phyloP scores from a whole-genome alignment of 2,888 invertebrate species.

The Pandemis corylana region DNA sequence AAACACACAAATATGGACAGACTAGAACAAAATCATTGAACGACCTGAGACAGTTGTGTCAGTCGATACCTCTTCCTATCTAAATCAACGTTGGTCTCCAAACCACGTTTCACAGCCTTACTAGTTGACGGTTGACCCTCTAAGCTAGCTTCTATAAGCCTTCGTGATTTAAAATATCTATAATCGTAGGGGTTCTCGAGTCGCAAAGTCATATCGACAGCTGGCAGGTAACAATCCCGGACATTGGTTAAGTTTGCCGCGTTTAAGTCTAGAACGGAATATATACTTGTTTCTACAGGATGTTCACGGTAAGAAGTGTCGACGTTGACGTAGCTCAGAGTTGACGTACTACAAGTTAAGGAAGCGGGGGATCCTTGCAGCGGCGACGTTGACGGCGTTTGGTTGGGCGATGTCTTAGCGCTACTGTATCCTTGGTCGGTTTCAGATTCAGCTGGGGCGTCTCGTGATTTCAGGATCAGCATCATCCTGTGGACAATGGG shows the following conservation, averaged over 20 bases:
- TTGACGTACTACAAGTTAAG: slow-evolving; percentile 62
- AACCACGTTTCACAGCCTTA: slow-evolving; percentile 71
- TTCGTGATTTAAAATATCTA: slow-evolving; percentile 68
- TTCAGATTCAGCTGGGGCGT: slow-evolving; percentile 61
- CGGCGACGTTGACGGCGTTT: slow-evolving; percentile 70
- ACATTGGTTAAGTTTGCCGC: slow-evolving; percentile 52
- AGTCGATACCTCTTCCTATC: slow-evolving; percentile 73
- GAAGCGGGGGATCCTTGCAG: slow-evolving; percentile 64
- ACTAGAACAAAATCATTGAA: slow-evolving; percentile 66
- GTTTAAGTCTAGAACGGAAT: slow-evolving; percentile 63
- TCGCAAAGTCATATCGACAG: slow-evolving; percentile 63
- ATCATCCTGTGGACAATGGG: slow-evolving; percentile 69
- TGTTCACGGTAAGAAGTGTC: slow-evolving; percentile 61
- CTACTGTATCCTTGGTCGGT: slow-evolving; percentile 76
- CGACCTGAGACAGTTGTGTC: slow-evolving; percentile 73
- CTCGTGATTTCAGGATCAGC: slow-evolving; percentile 73
- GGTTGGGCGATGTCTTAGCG: slow-evolving; percentile 70
- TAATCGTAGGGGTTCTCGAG: slow-evolving; percentile 66
- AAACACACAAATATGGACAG: slow-evolving; percentile 55
- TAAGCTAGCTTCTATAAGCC: slow-evolving; percentile 70
- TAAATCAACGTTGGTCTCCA: slow-evolving; percentile 65
- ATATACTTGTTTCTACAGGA: slow-evolving; percentile 52
- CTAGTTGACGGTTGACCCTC: slow-evolving; percentile 63
- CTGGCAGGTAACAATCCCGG: slow-evolving; percentile 63
- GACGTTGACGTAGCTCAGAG: slow-evolving; percentile 54